Evolutionary conservation across 2,888 invertebrate species (phyloP), one percentile per base, ranked within the genome.

Genomic region (Drosophila eohydei): DNA sequence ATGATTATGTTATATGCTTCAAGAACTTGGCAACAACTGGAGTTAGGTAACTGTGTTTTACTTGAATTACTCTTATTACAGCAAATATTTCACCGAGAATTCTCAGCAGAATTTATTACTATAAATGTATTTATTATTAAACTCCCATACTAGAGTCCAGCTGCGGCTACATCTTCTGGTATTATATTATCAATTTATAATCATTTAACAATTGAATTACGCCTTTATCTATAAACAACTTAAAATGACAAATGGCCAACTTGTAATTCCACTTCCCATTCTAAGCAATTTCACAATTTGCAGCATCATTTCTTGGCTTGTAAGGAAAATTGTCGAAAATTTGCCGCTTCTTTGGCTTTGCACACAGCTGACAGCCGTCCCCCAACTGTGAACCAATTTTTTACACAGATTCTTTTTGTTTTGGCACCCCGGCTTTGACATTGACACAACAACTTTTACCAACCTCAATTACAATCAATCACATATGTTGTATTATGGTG

Each of bases 381-480:
- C 36, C 51, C 62, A 63, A 60, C 44, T 51, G 48, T 63, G 69
- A 62, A 72, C 44, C 82, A 62, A 80, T 85, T 83, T 67, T 74
- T 60, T 62, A 61, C 70, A 52, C 36, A 63, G 62, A 63, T 57
- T 51, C 30, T 61, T 36, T 38, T 38, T 55, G 16, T 43, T 64
- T 34, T 54, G 55, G 54, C 52, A 64, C 48, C 62, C 46, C 55
- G 59, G 64, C 74, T 83, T 81, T 89, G 84, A 84, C 89, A 83
- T 83, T 83, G 85, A 88, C 84, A 88, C 73, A 80, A 74, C 86
- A 90, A 87, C 88, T 90, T 89, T 88, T 88, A 84, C 90, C 78
- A 81, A 83, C 83, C 90, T 83, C 90, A 89, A 90, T 90, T 89
- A 88, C 88, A 87, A 88, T 88, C 89, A 88, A 88, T 88, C 89